Evolutionary conservation across 2,888 invertebrate species (phyloP).

Genomic region (Pollenia amentaria): DNA sequence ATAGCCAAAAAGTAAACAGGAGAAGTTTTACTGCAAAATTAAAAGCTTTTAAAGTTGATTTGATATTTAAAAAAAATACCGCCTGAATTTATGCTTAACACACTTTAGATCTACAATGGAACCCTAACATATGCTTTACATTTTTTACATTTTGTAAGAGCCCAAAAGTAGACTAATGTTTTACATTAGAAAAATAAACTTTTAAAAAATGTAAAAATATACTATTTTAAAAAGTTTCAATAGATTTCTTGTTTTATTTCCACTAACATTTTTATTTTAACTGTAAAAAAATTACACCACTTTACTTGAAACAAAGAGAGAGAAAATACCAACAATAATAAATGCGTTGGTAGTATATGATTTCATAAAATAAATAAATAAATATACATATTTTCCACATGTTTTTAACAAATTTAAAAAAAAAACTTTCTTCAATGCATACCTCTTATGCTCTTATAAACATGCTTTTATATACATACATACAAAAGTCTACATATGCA

Average conservation of each 20-base stretch:
- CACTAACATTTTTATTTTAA: not conserved
- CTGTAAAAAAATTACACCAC: not conserved
- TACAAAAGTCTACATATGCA: not conserved
- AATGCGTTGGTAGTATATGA: slow-evolving; percentile 40
- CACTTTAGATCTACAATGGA: too few species aligned
- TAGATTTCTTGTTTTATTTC: not conserved
- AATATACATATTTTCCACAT: not conserved
- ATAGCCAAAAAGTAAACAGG: too few species aligned
- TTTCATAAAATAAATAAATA: slow-evolving; percentile 28
- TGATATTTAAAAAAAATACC: too few species aligned
- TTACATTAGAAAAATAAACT: too few species aligned
- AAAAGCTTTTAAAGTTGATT: too few species aligned
- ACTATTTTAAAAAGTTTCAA: too few species aligned
- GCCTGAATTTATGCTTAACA: too few species aligned
- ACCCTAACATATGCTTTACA: too few species aligned
- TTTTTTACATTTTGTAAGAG: too few species aligned
- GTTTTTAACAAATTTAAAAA: slow-evolving; percentile 8
- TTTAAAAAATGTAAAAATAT: too few species aligned
- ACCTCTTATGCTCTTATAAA: not conserved
- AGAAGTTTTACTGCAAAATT: too few species aligned
- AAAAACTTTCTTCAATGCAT: slow-evolving; percentile 30
- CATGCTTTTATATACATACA: not conserved
- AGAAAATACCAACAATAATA: slow-evolving; percentile 31
- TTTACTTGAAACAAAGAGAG: not conserved
- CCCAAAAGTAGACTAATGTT: too few species aligned